phyloP scores from a whole-genome alignment of 2,888 invertebrate species.

The Siphlonurus alternatus region DNA sequence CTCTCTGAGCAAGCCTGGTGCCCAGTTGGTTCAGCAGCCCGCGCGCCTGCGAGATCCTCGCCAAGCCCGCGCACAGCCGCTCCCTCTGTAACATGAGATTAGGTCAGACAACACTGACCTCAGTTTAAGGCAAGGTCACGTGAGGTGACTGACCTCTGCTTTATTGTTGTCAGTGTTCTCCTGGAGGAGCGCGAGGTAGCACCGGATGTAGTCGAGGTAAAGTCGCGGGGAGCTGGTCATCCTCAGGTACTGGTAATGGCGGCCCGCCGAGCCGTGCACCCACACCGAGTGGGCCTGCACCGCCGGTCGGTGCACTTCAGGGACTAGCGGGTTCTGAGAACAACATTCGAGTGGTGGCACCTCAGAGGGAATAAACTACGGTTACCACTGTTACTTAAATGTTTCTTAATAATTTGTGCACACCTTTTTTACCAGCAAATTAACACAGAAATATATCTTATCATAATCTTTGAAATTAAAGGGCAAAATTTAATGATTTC shows the following conservation, averaged over 20 bases:
- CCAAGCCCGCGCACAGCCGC: constrained; percentile 48
- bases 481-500: no score
- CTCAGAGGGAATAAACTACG: no score
- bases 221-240: constrained; percentile 68
- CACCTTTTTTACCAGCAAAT: no score
- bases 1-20: constrained; percentile 62
- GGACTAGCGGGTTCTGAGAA: constrained; percentile 43
- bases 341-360: no score
- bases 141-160: neutral
- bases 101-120: constrained; percentile 1
- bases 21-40: constrained; percentile 64
- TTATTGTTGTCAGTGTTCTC: constrained; percentile 32
- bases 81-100: constrained; percentile 35
- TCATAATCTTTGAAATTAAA: no score
- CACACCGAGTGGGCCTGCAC: constrained; percentile 75
- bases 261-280: constrained; percentile 40
- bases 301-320: constrained; percentile 43
- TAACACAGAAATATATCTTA: no score
- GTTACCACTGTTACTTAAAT: no score
- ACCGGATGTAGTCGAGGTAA: constrained; percentile 71
- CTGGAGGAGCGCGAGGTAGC: constrained; percentile 56
- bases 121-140: no score
- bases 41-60: constrained; percentile 78
- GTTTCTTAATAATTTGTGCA: no score
- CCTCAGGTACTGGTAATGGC: neutral